Conservation (phyloP, 2,888 invertebrate genomes). For the Acleris laterana region DNA sequence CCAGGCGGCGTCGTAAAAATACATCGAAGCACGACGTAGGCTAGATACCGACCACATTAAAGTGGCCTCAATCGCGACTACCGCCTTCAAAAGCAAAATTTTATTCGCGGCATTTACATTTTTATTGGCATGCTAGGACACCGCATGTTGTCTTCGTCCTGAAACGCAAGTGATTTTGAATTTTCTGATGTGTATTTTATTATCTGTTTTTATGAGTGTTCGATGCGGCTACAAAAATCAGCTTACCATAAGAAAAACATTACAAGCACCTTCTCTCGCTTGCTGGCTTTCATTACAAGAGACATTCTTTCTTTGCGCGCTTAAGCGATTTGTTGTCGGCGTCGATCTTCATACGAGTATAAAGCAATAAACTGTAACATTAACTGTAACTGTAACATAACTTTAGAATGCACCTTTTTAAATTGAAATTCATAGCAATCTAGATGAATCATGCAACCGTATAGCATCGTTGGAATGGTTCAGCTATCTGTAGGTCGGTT, state of each 20-base stretch:
- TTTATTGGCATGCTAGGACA: slow-evolving; percentile 82
- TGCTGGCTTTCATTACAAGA: slow-evolving; percentile 53
- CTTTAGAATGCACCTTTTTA: too few species aligned
- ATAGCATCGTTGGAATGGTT: slow-evolving; percentile 69
- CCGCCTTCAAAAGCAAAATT: slow-evolving; percentile 80
- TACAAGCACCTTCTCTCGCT: slow-evolving; percentile 58
- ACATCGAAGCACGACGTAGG: slow-evolving; percentile 16
- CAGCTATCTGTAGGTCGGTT: slow-evolving; percentile 62
- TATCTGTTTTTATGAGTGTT: slow-evolving; percentile 80
- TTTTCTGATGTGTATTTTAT: slow-evolving; percentile 84
- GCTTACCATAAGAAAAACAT: slow-evolving; percentile 72
- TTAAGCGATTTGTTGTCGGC: slow-evolving; percentile 13
- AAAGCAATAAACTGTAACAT: background rate
- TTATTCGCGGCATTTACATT: slow-evolving; percentile 82
- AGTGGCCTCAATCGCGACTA: slow-evolving; percentile 59
- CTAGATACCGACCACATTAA: slow-evolving; percentile 64
- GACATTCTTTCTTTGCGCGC: slow-evolving; percentile 38
- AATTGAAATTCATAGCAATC: background rate
- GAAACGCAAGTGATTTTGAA: slow-evolving; percentile 84
- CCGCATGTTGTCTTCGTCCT: slow-evolving; percentile 70
- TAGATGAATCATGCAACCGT: slow-evolving; percentile 50
- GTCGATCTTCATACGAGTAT: background rate
- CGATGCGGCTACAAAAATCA: slow-evolving; percentile 68
- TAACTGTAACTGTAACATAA: too few species aligned
- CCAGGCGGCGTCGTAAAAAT: slow-evolving; percentile 28